These are phyloP conservation scores for Macroglossus sobrinus DNA, from an alignment of 2,113 vertebrate genomes.

Conservation along the genomic window DNA sequence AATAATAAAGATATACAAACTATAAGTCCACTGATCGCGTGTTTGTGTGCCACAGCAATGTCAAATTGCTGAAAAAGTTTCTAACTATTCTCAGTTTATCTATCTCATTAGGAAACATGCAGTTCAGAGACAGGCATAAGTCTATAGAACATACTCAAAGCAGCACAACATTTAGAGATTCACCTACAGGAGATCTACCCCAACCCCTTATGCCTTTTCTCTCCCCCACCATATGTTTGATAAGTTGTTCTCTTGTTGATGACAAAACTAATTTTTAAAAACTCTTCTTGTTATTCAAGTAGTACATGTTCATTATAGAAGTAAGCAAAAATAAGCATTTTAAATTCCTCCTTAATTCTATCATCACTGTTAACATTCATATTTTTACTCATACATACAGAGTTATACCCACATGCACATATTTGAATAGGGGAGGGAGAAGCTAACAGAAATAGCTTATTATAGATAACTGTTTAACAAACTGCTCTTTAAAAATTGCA, in stretches of 20 bases:
- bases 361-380: not conserved
- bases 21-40: not conserved
- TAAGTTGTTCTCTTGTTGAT: not conserved
- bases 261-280: not conserved
- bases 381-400: not conserved
- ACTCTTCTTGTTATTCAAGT: not conserved
- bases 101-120: not conserved
- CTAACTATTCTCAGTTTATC: not conserved
- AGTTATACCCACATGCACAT: not conserved
- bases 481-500: not conserved
- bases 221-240: not conserved
- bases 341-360: not conserved
- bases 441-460: not conserved
- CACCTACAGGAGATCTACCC: not conserved
- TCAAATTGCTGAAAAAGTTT: not conserved
- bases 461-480: not conserved
- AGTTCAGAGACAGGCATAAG: not conserved
- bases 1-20: not conserved
- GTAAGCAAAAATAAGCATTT: conserved; percentile 1
- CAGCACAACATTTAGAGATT: not conserved
- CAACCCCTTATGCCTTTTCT: no score
- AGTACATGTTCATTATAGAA: not conserved
- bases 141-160: not conserved
- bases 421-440: not conserved
- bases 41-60: not conserved